Base-by-base conservation (phyloP, 2,888 invertebrate genomes). In the Protodeltote pygarga region DNA sequence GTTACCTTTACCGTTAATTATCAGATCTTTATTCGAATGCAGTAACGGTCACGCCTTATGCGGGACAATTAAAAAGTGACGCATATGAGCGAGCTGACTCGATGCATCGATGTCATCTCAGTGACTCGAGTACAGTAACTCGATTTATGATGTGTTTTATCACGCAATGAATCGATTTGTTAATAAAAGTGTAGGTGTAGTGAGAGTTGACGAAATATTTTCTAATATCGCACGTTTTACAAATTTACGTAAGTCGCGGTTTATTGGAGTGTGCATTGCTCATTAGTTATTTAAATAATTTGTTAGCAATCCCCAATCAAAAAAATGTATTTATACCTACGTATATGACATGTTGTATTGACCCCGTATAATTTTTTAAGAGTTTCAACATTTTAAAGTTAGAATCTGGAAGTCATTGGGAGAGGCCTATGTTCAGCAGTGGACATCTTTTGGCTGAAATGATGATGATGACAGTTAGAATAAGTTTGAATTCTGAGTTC, bases 1-100 rank as follows among this genome's bases (percentile, higher is more conserved):
- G 89, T 89, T 88, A 89, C 71, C 65, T 82, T 79, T 85, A 86
- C 90, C 87, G 90, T 90, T 90, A 85, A 90, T 89, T 86, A 85
- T 81, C 75, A 65, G 80, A 81, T 76, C 76, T 79, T 82, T 81
- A 83, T 85, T 80, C 73, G 79, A 78, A 78, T 80, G 78, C 82
- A 75, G 67, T 89, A 88, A 89, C 89, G 89, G 89, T 85, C 76
- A 68, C 71, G 49, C 82, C 83, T 71, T 81, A 75, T 80, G 71
- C 67, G 77, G 77, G 78, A 86, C 85, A 87, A 85, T 87, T 87
- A 86, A 83, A 83, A 80, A 58, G 75, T 89, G 90, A 89, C 89
- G 85, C 89, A 89, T 79, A 75, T 64, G 35, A 54, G 39, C 51
- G 58, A 58, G 67, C 70, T 75, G 66, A 75, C 67, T 74, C 75